Base-by-base conservation (phyloP, 1,140 invertebrate genomes). In the Dryas iulia region DNA sequence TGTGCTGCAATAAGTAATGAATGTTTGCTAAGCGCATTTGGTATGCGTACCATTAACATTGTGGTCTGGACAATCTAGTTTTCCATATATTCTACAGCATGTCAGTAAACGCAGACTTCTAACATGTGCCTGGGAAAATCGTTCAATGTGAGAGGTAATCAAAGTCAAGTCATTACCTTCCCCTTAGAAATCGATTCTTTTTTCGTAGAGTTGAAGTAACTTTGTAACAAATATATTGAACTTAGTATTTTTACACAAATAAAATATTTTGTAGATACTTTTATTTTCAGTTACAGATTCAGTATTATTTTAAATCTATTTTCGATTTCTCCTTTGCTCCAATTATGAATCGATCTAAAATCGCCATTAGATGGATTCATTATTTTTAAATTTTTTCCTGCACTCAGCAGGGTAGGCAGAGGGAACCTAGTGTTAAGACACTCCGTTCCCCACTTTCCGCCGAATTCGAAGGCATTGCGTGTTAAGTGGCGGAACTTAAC, bases 31-130 rank as follows among this genome's bases (percentile, higher is more conserved):
- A 64, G 69, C 79, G 74, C 80, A 79, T 80, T 80, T 80, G 71
- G 77, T 82, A 81, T 81, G 77, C 74, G 68, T 53, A 65, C 31
- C 66, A 81, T 79, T 79, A 82, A 82, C 76, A 82, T 79, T 79
- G 74, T 76, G 70, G 73, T 66, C 76, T 68, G 72, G 77, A 78
- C 71, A 76, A 70, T 82, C 82, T 82, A 78, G 78, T 79, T 82
- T 74, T 80, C 74, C 73, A 82, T 74, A 77, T 71, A 67, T 68
- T 24, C 63, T 66, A 23, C 23, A 21, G 28, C 71, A 47, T 57
- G 64, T 28, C 31, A 58, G 21, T 68, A 56, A 59, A 59, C 60
- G 11, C 3, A 56, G 53, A 47, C 53, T 56, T 26, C 53, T 56
- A 25, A 1, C 7, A 47, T 47, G 14, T 5, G 53, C 53, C 53